Percentiles rank a stretch among this genome's conserved stretches.
phyloP scores from a whole-genome alignment of 2,888 invertebrate species.

The Andrena praecox region DNA sequence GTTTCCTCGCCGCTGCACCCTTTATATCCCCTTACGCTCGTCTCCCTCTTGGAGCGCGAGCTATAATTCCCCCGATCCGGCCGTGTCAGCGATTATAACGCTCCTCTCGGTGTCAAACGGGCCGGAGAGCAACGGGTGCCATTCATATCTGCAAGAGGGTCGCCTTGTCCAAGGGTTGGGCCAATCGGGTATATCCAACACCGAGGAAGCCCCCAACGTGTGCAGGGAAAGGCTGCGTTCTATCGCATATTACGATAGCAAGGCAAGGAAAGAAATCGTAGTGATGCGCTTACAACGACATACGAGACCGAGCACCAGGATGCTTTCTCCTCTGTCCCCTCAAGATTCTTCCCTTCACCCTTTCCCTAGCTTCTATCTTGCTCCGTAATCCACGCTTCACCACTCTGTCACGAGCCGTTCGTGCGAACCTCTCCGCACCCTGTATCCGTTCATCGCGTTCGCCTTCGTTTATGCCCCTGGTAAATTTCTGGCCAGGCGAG shows the following conservation, averaged over 20 bases:
- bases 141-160: conserved; percentile 56
- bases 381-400: conserved; percentile 52
- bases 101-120: conserved; percentile 35
- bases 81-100: conserved; percentile 19
- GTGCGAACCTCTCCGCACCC: conserved; percentile 37
- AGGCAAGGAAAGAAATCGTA: conserved; percentile 36
- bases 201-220: conserved; percentile 60
- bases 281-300: conserved; percentile 47
- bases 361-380: background rate
- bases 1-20: background rate
- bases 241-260: conserved; percentile 48
- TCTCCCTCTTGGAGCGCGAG: background rate
- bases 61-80: background rate
- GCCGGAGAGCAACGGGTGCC: conserved; percentile 35
- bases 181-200: conserved; percentile 74
- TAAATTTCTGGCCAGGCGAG: background rate
- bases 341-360: background rate
- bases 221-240: conserved; percentile 25
- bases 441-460: conserved; percentile 31
- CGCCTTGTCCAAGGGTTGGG: conserved; percentile 72
- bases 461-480: background rate
- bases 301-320: background rate
- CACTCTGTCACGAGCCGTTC: conserved; percentile 44
- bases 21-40: background rate
- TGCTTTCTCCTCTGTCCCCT: background rate